phyloP scores from a whole-genome alignment of 2,113 vertebrate species.

The Gallinago jamesoni region DNA sequence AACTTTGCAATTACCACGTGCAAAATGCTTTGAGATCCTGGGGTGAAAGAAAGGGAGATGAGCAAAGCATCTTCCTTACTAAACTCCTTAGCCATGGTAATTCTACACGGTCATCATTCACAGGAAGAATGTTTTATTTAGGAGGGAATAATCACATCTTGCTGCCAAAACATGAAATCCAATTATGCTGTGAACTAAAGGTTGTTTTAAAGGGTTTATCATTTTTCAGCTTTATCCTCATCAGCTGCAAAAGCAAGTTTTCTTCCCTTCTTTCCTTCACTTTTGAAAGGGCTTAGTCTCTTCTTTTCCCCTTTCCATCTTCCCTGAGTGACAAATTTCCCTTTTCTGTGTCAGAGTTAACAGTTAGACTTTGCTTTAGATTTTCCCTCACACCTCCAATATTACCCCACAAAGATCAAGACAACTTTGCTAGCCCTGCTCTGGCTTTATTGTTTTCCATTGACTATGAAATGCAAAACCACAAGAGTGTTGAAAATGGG shows the following conservation, averaged over 20 bases:
- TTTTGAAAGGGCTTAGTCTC: background rate
- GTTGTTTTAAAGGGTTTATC: constrained; percentile 51
- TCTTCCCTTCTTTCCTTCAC: background rate
- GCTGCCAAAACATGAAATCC: constrained; percentile 69
- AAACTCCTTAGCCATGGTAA: constrained; percentile 68
- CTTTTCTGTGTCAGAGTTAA: background rate
- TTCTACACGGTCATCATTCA: constrained; percentile 63
- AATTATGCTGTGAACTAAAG: constrained; percentile 64
- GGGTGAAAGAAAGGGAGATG: background rate
- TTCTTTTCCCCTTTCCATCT: background rate
- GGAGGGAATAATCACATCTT: constrained; percentile 56
- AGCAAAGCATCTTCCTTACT: constrained; percentile 29
- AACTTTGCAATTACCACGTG: background rate
- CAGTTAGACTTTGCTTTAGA: background rate
- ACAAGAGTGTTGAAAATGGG: background rate
- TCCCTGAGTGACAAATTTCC: background rate
- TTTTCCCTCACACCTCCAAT: background rate
- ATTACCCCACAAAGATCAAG: background rate
- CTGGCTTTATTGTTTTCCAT: background rate
- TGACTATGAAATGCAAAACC: background rate
- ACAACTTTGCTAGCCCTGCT: background rate
- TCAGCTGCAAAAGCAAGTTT: background rate
- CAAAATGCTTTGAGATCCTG: background rate
- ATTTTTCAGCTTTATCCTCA: constrained; percentile 42
- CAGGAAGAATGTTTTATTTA: constrained; percentile 55